Conservation (phyloP, 2,888 invertebrate genomes). For the Chymomyza amoena region DNA sequence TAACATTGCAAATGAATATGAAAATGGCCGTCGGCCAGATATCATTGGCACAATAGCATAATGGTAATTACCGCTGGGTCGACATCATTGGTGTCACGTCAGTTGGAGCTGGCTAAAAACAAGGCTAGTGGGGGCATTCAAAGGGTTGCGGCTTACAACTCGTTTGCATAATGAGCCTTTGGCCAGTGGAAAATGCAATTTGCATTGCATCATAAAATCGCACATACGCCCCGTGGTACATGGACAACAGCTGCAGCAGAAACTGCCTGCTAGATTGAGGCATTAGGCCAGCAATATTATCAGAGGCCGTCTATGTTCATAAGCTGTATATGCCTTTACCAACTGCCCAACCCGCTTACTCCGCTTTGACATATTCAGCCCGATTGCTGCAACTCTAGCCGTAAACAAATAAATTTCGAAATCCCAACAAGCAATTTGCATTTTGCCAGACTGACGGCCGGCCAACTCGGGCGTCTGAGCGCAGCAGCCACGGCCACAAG, state of each 20-base stretch:
- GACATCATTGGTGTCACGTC: not conserved
- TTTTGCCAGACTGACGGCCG: not conserved
- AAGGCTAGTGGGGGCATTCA: not conserved
- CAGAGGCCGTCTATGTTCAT: not conserved
- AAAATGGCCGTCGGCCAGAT: not conserved
- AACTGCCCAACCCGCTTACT: not conserved
- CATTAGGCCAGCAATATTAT: not conserved
- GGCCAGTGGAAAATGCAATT: conserved; percentile 11
- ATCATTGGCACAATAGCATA: not conserved
- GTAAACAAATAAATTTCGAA: conserved; percentile 6
- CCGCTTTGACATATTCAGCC: not conserved
- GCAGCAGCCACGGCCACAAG: conserved; percentile 3
- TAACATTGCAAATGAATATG: not conserved
- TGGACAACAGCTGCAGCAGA: not conserved
- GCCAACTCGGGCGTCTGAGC: not conserved
- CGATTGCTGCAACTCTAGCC: not conserved
- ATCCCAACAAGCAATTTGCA: conserved; percentile 14
- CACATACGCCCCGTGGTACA: conserved; percentile 27
- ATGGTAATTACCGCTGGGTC: too few relatives aligned
- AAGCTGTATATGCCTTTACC: not conserved
- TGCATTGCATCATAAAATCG: conserved; percentile 30
- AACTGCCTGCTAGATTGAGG: not conserved
- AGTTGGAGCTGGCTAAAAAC: not conserved
- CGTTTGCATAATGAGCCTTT: conserved; percentile 30
- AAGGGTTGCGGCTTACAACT: not conserved